A percentile compares a stretch with the other conserved stretches of the same genome.
Evolutionary conservation across 2,888 invertebrate species (phyloP).

Genomic region (Merodon equestris): DNA sequence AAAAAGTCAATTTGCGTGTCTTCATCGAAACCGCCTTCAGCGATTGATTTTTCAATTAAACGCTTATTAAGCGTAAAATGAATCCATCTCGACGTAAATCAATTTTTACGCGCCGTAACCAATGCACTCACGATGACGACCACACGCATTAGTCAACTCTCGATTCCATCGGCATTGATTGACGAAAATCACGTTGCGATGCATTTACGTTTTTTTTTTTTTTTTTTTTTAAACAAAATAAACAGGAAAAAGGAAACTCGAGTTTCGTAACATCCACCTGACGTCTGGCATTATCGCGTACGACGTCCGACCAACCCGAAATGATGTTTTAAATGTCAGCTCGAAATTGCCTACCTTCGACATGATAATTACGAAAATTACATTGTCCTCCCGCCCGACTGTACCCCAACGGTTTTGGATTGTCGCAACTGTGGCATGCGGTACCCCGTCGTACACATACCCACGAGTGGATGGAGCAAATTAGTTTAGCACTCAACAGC

Average conservation of each 20-base stretch:
- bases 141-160: conserved; percentile 1
- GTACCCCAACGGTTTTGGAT: conserved; percentile 4
- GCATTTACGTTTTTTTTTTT: conserved; percentile 7
- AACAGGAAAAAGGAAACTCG: not conserved
- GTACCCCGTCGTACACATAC: too few species aligned
- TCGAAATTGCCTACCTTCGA: conserved; percentile 48
- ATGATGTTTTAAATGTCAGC: conserved; percentile 59
- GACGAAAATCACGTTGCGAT: conserved; percentile 5
- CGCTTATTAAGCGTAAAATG: not conserved
- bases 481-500: conserved; percentile 29
- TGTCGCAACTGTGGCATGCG: conserved; percentile 6
- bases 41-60: too few species aligned
- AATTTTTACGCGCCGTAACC: not conserved
- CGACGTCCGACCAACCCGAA: not conserved
- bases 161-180: conserved; percentile 1
- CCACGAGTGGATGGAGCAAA: conserved; percentile 12
- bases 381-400: conserved; percentile 16
- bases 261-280: conserved; percentile 13
- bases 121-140: not conserved
- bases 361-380: conserved; percentile 58
- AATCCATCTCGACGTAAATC: not conserved
- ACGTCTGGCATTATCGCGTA: conserved; percentile 3
- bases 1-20: too few species aligned
- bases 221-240: not conserved
- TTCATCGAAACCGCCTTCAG: too few species aligned